Conservation (phyloP, 2,113 vertebrate genomes). For the Platysternon megacephalum region DNA sequence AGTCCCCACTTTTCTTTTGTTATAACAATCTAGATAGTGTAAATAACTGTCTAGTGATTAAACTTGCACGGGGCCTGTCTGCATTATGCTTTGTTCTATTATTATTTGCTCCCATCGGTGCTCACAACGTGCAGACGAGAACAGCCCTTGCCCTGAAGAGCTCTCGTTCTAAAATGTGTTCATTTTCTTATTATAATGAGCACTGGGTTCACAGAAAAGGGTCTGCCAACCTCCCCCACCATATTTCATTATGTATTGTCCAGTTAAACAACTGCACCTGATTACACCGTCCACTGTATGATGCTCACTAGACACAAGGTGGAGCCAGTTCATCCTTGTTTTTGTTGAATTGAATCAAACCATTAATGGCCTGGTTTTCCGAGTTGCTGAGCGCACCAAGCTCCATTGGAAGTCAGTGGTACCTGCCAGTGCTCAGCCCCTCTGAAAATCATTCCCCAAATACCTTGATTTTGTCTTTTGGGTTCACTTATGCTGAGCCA, state of each 20-base stretch:
- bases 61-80: background rate
- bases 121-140: background rate
- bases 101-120: background rate
- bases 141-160: background rate
- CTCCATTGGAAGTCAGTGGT: background rate
- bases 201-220: background rate
- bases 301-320: background rate
- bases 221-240: background rate
- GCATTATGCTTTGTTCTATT: fast-evolving
- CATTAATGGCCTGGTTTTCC: background rate
- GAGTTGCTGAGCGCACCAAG: background rate
- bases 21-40: fast-evolving
- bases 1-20: background rate
- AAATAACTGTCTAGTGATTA: background rate
- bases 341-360: background rate
- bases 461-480: background rate
- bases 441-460: background rate
- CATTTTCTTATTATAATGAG: background rate
- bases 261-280: background rate
- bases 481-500: background rate
- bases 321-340: background rate
- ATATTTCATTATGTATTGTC: fast-evolving
- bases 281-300: fast-evolving
- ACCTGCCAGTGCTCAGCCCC: background rate
- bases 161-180: fast-evolving